Evolutionary conservation across 2,113 vertebrate genomes (phyloP).

Genomic region (Oncorhynchus keta): DNA sequence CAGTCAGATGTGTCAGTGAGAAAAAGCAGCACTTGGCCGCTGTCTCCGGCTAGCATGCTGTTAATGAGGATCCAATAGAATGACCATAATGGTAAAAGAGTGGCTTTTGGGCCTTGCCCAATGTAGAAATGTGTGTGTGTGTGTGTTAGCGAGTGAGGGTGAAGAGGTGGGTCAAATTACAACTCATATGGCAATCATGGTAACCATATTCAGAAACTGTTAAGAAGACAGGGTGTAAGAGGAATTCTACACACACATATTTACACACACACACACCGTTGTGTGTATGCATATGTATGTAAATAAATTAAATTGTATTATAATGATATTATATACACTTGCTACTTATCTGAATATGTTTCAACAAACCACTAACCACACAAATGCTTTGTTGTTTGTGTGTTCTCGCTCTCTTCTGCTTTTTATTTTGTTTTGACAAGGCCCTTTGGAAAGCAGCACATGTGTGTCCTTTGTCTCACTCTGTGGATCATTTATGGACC

Average conservation of each 20-base stretch:
- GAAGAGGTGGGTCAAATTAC: slow-evolving; percentile 33
- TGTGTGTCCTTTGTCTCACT: slow-evolving; percentile 54
- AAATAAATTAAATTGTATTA: slow-evolving; percentile 73
- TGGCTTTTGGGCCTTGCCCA: slow-evolving; percentile 43
- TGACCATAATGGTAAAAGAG: slow-evolving; percentile 47
- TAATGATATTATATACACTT: slow-evolving; percentile 73
- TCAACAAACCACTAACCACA: slow-evolving; percentile 81
- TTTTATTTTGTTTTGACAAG: slow-evolving; percentile 64
- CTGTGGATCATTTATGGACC: slow-evolving; percentile 73
- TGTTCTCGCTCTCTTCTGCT: slow-evolving; percentile 56
- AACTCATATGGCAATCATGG: slow-evolving; percentile 53
- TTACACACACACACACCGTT: slow-evolving; percentile 70
- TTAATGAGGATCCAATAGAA: slow-evolving; percentile 38
- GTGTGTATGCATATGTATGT: slow-evolving; percentile 76
- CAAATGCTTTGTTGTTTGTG: slow-evolving; percentile 70
- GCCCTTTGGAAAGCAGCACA: slow-evolving; percentile 69
- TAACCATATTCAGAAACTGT: slow-evolving; percentile 60
- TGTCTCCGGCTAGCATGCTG: slow-evolving; percentile 17
- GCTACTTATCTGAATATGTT: slow-evolving; percentile 76
- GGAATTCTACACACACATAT: slow-evolving; percentile 74
- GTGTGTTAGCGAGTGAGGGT: slow-evolving; percentile 22
- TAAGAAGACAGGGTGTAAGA: slow-evolving; percentile 73
- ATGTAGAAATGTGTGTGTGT: slow-evolving; percentile 36
- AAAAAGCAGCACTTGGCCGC: slow-evolving; percentile 26
- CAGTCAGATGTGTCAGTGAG: slow-evolving; percentile 30